These are phyloP conservation scores for Xylota segnis DNA, from an alignment of 2,888 invertebrate species.

Conservation along the genomic window DNA sequence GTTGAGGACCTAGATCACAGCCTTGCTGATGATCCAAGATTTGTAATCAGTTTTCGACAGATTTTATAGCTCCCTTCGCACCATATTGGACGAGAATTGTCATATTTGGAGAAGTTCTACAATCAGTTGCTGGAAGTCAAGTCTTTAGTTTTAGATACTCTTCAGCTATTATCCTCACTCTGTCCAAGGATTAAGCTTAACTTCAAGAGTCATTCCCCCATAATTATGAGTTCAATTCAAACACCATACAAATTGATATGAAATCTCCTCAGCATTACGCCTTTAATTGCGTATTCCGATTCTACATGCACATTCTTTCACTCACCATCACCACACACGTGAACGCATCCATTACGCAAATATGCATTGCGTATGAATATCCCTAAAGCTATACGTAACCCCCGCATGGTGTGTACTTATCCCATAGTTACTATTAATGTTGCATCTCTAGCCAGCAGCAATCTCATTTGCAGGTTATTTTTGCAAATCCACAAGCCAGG, in stretches of 20 bases:
- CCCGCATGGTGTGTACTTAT: conserved; percentile 13
- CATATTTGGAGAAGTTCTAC: too few relatives aligned
- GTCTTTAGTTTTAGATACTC: too few relatives aligned
- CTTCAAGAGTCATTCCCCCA: too few relatives aligned
- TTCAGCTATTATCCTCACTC: too few relatives aligned
- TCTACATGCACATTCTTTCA: background rate
- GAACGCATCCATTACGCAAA: conserved; percentile 42
- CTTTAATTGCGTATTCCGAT: background rate
- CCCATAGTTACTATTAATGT: conserved; percentile 23
- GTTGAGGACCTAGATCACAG: too few relatives aligned
- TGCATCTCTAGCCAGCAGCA: conserved; percentile 7
- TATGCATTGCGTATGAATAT: conserved; percentile 25
- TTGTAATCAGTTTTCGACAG: too few relatives aligned
- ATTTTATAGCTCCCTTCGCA: too few relatives aligned
- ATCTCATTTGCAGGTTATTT: conserved; percentile 17
- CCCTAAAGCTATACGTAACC: background rate
- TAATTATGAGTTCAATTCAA: background rate
- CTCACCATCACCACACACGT: conserved; percentile 6
- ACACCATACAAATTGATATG: too few relatives aligned
- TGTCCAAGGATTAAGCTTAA: too few relatives aligned
- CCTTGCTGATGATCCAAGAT: too few relatives aligned
- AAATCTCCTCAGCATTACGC: background rate
- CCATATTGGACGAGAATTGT: too few relatives aligned
- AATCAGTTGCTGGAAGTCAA: too few relatives aligned
- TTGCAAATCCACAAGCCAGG: background rate